These are phyloP conservation scores for Ophion slaviceki DNA, from an alignment of 2,888 invertebrate species.

Conservation along the genomic window DNA sequence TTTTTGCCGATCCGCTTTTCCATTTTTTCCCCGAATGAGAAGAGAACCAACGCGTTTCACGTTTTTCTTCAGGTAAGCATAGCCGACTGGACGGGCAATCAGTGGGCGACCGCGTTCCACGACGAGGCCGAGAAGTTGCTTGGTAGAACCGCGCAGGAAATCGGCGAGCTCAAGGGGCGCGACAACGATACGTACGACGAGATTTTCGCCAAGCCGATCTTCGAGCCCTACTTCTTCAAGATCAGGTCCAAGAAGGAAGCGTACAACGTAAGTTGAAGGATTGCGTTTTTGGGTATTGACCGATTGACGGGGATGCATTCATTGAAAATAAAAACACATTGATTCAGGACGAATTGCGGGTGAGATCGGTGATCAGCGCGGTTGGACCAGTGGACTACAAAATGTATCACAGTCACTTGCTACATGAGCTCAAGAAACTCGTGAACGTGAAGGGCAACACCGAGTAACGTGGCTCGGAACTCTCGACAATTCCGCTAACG, in stretches of 20 bases:
- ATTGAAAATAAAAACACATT: constrained; percentile 38
- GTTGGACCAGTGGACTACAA: constrained; percentile 90
- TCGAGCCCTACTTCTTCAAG: constrained; percentile 92
- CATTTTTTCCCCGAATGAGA: background rate
- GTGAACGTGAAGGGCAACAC: constrained; percentile 42
- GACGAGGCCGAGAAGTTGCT: constrained; percentile 92
- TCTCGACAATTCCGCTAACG: background rate
- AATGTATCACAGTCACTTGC: constrained; percentile 89
- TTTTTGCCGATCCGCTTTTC: background rate
- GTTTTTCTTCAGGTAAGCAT: constrained; percentile 89
- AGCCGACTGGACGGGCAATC: constrained; percentile 93
- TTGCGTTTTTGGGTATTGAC: too few relatives aligned
- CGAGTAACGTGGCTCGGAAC: background rate
- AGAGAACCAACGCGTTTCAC: background rate
- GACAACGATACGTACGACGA: constrained; percentile 88
- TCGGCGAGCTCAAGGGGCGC: constrained; percentile 90
- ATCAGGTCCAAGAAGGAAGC: constrained; percentile 95
- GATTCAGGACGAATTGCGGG: constrained; percentile 91
- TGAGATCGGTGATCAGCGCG: constrained; percentile 90
- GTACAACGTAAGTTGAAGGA: constrained; percentile 90
- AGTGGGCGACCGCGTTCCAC: constrained; percentile 96
- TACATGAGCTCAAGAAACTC: constrained; percentile 87
- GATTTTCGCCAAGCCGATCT: constrained; percentile 90
- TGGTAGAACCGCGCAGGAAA: constrained; percentile 88
- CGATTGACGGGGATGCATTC: background rate